A percentile compares a stretch with the other conserved stretches of the same genome.
Evolutionary conservation across 2,888 invertebrate genomes (phyloP).

Genomic region (Cerastis rubricosa): DNA sequence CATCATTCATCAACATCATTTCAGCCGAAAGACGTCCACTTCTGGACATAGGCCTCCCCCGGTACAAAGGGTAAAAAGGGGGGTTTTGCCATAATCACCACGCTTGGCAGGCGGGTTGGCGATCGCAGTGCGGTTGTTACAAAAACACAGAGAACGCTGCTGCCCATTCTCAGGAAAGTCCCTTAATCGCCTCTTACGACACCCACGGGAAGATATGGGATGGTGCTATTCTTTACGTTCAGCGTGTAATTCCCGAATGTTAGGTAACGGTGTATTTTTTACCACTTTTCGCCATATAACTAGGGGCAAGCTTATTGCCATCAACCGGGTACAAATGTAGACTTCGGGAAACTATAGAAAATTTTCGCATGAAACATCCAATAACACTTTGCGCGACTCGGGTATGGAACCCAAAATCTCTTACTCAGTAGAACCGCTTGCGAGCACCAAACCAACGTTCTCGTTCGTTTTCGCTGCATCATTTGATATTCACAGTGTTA

Average conservation of each 20-base stretch:
- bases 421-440: background rate
- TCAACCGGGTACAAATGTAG: background rate
- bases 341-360: background rate
- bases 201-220: no score
- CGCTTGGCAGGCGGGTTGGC: no score
- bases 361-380: background rate
- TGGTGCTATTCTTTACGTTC: no score
- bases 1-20: no score
- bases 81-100: no score
- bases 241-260: background rate
- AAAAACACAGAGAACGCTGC: no score
- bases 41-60: no score
- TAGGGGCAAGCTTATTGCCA: background rate
- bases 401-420: background rate
- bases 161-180: no score
- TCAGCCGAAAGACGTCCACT: no score
- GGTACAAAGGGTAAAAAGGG: no score
- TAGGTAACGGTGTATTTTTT: background rate
- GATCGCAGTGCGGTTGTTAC: no score
- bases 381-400: background rate
- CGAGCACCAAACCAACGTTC: background rate
- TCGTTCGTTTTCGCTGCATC: background rate
- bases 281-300: background rate
- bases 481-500: background rate
- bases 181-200: no score